Percentiles rank a stretch among this genome's conserved stretches.
Evolutionary conservation across 2,113 vertebrate genomes (phyloP).

Genomic region (Phocoena phocoena): DNA sequence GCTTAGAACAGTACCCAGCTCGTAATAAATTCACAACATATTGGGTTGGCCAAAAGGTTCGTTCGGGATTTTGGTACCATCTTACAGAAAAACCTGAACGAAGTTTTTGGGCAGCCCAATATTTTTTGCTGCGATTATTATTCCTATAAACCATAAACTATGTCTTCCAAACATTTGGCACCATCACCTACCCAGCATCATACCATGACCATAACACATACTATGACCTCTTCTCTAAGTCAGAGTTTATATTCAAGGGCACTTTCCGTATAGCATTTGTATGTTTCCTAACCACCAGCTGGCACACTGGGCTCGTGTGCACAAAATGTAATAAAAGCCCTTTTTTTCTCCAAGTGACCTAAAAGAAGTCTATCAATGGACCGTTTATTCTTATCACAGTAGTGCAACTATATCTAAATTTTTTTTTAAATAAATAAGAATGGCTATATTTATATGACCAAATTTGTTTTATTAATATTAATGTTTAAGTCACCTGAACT

Average conservation of each 20-base stretch:
- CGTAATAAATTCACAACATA: not conserved
- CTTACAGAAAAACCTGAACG: no score
- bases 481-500: constrained; percentile 18
- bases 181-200: not conserved
- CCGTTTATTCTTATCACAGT: not conserved
- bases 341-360: constrained; percentile 9
- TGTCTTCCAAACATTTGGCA: constrained; percentile 6
- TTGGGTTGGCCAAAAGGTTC: no score
- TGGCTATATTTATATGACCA: not conserved
- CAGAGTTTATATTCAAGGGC: not conserved
- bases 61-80: no score
- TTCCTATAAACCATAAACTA: not conserved
- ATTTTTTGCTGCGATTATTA: constrained; percentile 31
- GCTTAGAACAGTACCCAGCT: not conserved
- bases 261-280: not conserved
- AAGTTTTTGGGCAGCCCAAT: not conserved
- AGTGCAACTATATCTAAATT: not conserved
- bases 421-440: not conserved
- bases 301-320: not conserved
- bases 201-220: not conserved
- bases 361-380: not conserved
- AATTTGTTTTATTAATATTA: constrained; percentile 23
- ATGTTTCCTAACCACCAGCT: not conserved
- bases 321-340: constrained; percentile 28
- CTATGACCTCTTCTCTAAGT: not conserved